Evolutionary conservation across 2,113 vertebrate species (phyloP), one percentile per base, ranked within the genome.

Genomic region (Pao palembangensis): DNA sequence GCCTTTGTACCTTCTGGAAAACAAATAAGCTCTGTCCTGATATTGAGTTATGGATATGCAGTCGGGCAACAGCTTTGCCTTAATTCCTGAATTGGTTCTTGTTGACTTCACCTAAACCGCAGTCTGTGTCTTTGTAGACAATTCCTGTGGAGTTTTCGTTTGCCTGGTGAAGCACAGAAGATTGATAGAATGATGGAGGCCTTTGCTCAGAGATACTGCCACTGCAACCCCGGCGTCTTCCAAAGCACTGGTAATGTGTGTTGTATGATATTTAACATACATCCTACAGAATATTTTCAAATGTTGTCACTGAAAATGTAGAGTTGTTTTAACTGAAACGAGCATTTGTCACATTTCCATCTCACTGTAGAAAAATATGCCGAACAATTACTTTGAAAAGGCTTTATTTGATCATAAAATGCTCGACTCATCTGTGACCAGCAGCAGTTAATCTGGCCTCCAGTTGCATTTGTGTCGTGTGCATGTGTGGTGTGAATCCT

Each of bases 101-200:
- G 58, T 7, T 44, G 15, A 66, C 42, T 31, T 64, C 70, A 67
- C 49, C 67, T 54, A 8, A 69, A 55, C 59, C 46, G 8, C 5
- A 53, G 58, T 69, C 55, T 68, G n/a, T 69, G 56, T 53, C 6
- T 61, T 23, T 65, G 19, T 88, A 95, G 93, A 70, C 94, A 95
- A 23, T 95, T 95, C 80, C 90, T 95, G n/a, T 96, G 94, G 94
- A 96, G 94, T 76, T 95, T 96, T 79, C 94, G 94, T 77, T 89
- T 95, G 71, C 94, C 94, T 0, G 94, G 94, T 46, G 94, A 96
- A 82, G 94, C 94, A 41, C 94, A 96, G 87, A 96, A 96, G 75
- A 96, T 96, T 13, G 94, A 96, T 85, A 90, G 94, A 56, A 96
- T 96, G 94, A 96, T 96, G 94, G 94, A 96, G 78, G 93, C 94